Evolutionary conservation across 2,113 vertebrate species (phyloP).

Genomic region (Tyto alba): DNA sequence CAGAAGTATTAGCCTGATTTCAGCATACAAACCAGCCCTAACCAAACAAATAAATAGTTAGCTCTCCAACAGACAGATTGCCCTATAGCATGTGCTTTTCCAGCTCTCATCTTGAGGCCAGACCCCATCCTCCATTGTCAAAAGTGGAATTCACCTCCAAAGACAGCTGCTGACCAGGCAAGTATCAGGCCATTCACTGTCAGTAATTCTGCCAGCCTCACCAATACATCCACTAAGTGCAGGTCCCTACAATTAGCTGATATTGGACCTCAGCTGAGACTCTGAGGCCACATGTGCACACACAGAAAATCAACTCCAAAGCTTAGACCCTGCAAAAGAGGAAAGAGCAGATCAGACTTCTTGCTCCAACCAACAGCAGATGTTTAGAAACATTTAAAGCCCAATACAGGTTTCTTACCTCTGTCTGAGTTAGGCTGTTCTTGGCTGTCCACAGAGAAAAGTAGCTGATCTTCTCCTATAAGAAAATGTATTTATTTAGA

Average conservation of each 20-base stretch:
- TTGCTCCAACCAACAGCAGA: not conserved
- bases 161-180: not conserved
- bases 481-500: not conserved
- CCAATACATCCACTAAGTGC: not conserved
- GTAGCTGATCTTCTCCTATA: not conserved
- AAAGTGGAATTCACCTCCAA: not conserved
- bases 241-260: not conserved
- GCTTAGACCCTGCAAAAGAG: not conserved
- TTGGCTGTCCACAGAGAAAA: accelerated
- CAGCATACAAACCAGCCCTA: not conserved
- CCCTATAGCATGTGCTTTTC: not conserved
- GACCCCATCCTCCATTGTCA: not conserved
- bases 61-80: not conserved
- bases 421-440: not conserved
- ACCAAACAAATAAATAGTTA: not conserved
- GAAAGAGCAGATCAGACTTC: not conserved
- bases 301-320: not conserved
- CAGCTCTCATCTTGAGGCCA: not conserved
- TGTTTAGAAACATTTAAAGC: not conserved
- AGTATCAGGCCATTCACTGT: not conserved
- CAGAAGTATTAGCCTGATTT: not conserved
- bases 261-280: not conserved
- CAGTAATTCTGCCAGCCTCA: not conserved
- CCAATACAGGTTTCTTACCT: not conserved
- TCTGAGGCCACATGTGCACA: not conserved